phyloP scores from a whole-genome alignment of 1,140 invertebrate species.

The Drosophila mauritiana region DNA sequence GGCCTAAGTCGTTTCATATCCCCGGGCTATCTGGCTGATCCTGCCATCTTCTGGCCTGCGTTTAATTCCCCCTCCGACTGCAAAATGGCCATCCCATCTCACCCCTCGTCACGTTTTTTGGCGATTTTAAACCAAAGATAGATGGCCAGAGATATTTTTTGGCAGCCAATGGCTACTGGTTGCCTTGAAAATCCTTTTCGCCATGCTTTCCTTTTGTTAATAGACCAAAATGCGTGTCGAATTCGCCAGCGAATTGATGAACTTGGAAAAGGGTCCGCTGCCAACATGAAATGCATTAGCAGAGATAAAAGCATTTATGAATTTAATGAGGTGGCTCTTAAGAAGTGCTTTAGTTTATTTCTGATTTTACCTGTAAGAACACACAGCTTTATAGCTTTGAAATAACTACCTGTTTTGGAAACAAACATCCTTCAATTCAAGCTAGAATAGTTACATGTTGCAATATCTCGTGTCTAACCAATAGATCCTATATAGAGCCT shows the following conservation, averaged over 20 bases:
- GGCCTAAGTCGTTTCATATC: slow-evolving; percentile 47
- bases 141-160: slow-evolving; percentile 53
- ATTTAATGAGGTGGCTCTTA: slow-evolving; percentile 9
- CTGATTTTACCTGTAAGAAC: neutral
- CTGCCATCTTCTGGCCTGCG: neutral
- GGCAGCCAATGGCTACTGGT: slow-evolving; percentile 46
- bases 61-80: neutral
- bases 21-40: slow-evolving; percentile 7
- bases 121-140: slow-evolving; percentile 62
- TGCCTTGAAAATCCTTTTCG: slow-evolving; percentile 51
- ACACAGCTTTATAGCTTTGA: no score
- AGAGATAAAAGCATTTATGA: slow-evolving; percentile 25
- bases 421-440: no score
- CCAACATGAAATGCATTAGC: slow-evolving; percentile 34
- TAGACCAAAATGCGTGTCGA: slow-evolving; percentile 50
- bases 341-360: neutral
- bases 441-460: no score
- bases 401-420: no score
- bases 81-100: neutral
- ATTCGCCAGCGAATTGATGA: slow-evolving; percentile 51
- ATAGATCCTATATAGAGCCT: no score
- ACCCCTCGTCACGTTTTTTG: slow-evolving; percentile 43
- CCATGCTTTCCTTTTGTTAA: slow-evolving; percentile 35
- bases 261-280: slow-evolving; percentile 34
- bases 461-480: no score